Conservation (phyloP, 2,113 vertebrate genomes). For the Melospiza melodia region DNA sequence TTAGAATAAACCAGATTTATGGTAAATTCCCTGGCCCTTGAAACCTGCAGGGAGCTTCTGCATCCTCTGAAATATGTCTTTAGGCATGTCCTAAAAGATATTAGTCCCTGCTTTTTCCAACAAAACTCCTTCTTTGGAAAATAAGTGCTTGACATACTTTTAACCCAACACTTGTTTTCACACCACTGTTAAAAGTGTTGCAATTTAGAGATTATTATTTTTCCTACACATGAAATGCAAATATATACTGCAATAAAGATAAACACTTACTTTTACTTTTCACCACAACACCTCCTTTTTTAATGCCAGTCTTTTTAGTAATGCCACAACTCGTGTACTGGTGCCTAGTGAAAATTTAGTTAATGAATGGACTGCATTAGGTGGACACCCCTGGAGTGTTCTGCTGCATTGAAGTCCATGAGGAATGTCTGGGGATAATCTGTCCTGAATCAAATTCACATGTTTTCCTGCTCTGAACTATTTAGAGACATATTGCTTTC, state of each 20-base stretch:
- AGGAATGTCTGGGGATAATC: not conserved
- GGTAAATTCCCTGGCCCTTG: not conserved
- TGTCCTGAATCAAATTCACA: not conserved
- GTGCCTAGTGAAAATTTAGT: not conserved
- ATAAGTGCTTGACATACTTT: not conserved
- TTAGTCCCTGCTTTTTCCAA: not conserved
- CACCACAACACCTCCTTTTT: not conserved
- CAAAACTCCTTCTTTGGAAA: not conserved
- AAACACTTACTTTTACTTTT: conserved; percentile 8
- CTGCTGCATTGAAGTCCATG: not conserved
- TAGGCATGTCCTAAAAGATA: not conserved
- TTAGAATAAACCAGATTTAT: not conserved
- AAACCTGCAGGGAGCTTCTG: not conserved
- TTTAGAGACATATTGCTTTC: not conserved
- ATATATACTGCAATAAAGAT: not conserved
- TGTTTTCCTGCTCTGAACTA: not conserved
- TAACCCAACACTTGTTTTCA: not conserved
- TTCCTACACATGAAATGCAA: not conserved
- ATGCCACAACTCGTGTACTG: not conserved
- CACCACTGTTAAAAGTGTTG: not conserved
- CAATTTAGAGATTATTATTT: not conserved
- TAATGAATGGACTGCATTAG: not conserved
- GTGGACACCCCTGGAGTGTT: not conserved
- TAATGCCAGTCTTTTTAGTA: not conserved
- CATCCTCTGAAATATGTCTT: not conserved